A percentile compares a stretch with the other conserved stretches of the same genome.
phyloP scores from a whole-genome alignment of 1,140 invertebrate species.

The Elymnias hypermnestra region DNA sequence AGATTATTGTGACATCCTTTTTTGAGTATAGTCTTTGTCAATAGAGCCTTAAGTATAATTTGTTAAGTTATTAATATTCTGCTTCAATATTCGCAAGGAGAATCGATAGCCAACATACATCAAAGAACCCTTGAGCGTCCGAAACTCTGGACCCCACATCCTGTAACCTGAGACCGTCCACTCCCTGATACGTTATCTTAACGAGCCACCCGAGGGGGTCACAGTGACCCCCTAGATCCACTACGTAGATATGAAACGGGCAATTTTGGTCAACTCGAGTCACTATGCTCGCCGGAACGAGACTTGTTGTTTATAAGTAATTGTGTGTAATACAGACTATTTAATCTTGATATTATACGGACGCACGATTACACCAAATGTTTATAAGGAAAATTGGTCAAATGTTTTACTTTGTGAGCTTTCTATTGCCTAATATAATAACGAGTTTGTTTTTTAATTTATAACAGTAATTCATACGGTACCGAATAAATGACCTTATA shows the following conservation, averaged over 20 bases:
- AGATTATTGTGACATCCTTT: too few relatives aligned
- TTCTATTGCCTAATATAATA: background rate
- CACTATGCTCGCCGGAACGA: slow-evolving; percentile 22
- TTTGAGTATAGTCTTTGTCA: too few relatives aligned
- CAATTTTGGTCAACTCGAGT: slow-evolving; percentile 28
- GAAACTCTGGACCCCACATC: slow-evolving; percentile 25
- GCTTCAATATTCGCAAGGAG: slow-evolving; percentile 15
- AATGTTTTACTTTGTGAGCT: too few relatives aligned
- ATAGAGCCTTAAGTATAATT: too few relatives aligned
- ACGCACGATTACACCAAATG: slow-evolving; percentile 16
- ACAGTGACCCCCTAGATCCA: slow-evolving; percentile 22
- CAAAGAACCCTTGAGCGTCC: slow-evolving; percentile 28
- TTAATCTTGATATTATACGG: slow-evolving; percentile 25
- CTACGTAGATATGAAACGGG: slow-evolving; percentile 24
- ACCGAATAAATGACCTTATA: too few relatives aligned
- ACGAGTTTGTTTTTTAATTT: background rate
- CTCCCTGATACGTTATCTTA: slow-evolving; percentile 33
- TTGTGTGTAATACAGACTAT: slow-evolving; percentile 29
- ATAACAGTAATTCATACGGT: too few relatives aligned
- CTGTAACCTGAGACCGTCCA: slow-evolving; percentile 31
- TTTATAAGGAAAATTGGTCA: slow-evolving; percentile 15
- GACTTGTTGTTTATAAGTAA: slow-evolving; percentile 26
- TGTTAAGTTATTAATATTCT: background rate
- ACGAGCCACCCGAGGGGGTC: slow-evolving; percentile 29
- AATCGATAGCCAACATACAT: slow-evolving; percentile 28